Evolutionary conservation across 1,140 invertebrate genomes (phyloP).

Genomic region (Calycopis cecrops): DNA sequence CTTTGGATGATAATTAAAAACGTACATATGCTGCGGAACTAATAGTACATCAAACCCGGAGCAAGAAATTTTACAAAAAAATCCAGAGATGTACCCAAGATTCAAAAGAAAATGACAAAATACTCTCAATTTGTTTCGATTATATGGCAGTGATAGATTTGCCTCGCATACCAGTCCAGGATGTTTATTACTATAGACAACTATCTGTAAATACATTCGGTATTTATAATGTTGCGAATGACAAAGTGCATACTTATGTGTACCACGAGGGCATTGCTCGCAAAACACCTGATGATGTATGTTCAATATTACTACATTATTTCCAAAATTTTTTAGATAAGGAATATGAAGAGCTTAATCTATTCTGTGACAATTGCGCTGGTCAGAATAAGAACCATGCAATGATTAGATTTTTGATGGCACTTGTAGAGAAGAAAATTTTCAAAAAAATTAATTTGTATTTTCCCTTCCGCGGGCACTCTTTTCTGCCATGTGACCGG

Average conservation of each 20-base stretch:
- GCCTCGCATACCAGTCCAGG: too few species aligned
- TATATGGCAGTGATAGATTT: too few species aligned
- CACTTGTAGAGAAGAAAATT: neutral
- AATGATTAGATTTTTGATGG: neutral
- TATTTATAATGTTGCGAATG: neutral
- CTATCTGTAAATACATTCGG: neutral
- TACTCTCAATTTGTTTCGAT: too few species aligned
- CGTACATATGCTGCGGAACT: neutral
- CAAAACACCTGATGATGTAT: conserved; percentile 4
- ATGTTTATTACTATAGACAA: too few species aligned
- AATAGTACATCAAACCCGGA: neutral
- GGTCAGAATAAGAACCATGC: conserved; percentile 9
- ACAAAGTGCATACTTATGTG: neutral
- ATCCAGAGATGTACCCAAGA: too few species aligned
- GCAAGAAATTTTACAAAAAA: conserved; percentile 4
- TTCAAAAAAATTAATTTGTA: conserved; percentile 8
- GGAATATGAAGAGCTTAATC: too few species aligned
- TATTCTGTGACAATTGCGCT: conserved; percentile 9
- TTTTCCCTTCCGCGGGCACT: conserved; percentile 5
- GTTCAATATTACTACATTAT: neutral
- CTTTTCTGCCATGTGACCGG: conserved; percentile 9
- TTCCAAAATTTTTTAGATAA: too few species aligned
- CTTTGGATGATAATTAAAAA: conserved; percentile 6
- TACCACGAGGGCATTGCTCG: conserved; percentile 3
- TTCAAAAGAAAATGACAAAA: too few species aligned